Percentiles rank a stretch among this genome's conserved stretches.
phyloP scores from a whole-genome alignment of 2,797 vertebrate genomes.

The Fistularia commersonii region DNA sequence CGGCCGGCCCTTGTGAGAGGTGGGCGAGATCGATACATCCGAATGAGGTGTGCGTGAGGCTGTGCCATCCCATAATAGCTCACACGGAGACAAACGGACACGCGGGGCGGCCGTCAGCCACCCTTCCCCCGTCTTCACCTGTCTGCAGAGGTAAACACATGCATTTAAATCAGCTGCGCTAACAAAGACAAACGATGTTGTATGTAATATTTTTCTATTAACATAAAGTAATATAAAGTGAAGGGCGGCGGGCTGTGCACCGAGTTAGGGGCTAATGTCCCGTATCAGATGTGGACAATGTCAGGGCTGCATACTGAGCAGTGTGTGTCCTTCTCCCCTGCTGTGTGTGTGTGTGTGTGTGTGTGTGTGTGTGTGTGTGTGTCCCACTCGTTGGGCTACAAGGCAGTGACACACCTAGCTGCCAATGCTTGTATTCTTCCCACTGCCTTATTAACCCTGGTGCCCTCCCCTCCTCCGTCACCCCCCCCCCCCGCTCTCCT shows the following conservation, averaged over 20 bases:
- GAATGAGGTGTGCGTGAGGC: slow-evolving; percentile 51
- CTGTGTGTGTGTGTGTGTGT: slow-evolving; percentile 56
- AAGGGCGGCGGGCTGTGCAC: slow-evolving; percentile 99
- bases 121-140: slow-evolving; percentile 79
- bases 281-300: slow-evolving; percentile 99
- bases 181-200: slow-evolving; percentile 99
- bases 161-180: slow-evolving; percentile 97
- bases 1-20: slow-evolving; percentile 36
- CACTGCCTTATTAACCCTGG: slow-evolving; percentile 92
- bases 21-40: slow-evolving; percentile 75
- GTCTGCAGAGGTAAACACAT: slow-evolving; percentile 94
- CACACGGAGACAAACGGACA: slow-evolving; percentile 15
- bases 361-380: slow-evolving; percentile 31
- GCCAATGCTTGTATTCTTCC: slow-evolving; percentile 89
- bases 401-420: slow-evolving; percentile 90
- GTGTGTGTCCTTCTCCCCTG: slow-evolving; percentile 96
- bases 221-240: slow-evolving; percentile 99
- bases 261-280: slow-evolving; percentile 99
- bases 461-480: slow-evolving; percentile 50
- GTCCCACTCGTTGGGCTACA: slow-evolving; percentile 73
- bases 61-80: slow-evolving; percentile 33
- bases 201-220: slow-evolving; percentile 99
- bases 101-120: slow-evolving; percentile 50
- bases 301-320: slow-evolving; percentile 99
- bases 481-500: slow-evolving; percentile 30